A percentile compares a stretch with the other conserved stretches of the same genome.
Conservation (phyloP, 2,797 vertebrate species). For the Sebastes diaconus region DNA sequence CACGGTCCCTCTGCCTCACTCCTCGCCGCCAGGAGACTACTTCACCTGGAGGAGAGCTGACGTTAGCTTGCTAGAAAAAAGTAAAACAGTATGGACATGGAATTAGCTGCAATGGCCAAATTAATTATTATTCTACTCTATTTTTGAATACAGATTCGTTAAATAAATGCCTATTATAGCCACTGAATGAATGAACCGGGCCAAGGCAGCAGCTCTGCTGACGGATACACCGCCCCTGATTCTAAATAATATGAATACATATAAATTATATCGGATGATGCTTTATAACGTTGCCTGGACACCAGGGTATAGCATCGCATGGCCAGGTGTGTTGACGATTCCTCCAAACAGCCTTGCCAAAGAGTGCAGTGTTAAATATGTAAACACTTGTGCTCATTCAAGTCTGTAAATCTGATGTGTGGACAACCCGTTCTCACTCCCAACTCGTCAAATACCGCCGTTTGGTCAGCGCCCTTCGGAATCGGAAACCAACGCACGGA, state of each 20-base stretch:
- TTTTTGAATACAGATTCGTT: neutral
- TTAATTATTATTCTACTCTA: neutral
- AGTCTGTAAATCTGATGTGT: neutral
- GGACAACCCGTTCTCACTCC: no score
- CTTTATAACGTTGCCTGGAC: neutral
- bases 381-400: neutral
- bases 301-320: neutral
- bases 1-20: no score
- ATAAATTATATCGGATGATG: neutral
- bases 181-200: no score
- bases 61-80: no score
- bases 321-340: neutral
- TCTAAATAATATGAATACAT: neutral
- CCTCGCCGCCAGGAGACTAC: no score
- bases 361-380: neutral
- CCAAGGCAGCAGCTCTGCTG: neutral
- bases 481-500: no score
- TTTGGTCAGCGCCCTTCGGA: no score
- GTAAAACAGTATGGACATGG: no score
- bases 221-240: neutral
- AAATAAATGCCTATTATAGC: neutral
- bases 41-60: no score
- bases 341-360: neutral
- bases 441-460: no score
- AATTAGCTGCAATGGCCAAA: neutral